These are phyloP conservation scores for Nomada ferruginata DNA, from an alignment of 2,888 invertebrate genomes.

Conservation along the genomic window DNA sequence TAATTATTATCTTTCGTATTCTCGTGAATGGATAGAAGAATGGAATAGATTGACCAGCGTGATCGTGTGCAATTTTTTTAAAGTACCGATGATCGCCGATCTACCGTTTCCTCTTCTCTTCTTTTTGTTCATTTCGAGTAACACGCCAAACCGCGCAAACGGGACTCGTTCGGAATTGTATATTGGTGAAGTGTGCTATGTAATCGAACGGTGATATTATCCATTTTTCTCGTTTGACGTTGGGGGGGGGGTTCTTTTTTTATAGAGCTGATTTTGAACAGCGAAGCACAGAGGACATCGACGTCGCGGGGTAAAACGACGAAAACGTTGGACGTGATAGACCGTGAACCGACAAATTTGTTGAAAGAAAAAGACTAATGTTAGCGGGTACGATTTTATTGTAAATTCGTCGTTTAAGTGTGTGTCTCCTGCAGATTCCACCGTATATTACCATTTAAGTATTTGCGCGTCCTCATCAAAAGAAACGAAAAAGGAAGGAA, in stretches of 20 bases:
- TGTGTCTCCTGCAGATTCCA: constrained; percentile 49
- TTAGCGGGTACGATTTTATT: constrained; percentile 37
- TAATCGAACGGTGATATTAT: constrained; percentile 35
- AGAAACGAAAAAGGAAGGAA: constrained; percentile 23
- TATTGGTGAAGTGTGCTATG: constrained; percentile 45
- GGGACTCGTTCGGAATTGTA: constrained; percentile 46
- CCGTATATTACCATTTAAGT: constrained; percentile 54
- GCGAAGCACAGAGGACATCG: constrained; percentile 26
- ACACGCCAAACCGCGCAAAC: too few species aligned
- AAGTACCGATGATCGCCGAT: constrained; percentile 53
- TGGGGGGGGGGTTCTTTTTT: constrained; percentile 1
- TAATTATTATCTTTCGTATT: constrained; percentile 32
- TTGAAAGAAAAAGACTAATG: constrained; percentile 36
- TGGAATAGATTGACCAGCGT: constrained; percentile 31
- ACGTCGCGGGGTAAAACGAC: constrained; percentile 36
- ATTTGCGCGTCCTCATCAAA: constrained; percentile 45
- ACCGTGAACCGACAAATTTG: constrained; percentile 40
- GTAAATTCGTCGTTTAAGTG: constrained; percentile 53
- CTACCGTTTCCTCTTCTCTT: constrained; percentile 47
- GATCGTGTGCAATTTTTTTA: constrained; percentile 47
- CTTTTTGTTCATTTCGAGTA: too few species aligned
- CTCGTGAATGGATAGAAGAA: constrained; percentile 40
- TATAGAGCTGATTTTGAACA: constrained; percentile 29
- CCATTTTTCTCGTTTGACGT: constrained; percentile 47
- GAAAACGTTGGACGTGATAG: constrained; percentile 42